Base-by-base conservation (phyloP, 2,888 invertebrate species). In the Drosophila putrida region DNA sequence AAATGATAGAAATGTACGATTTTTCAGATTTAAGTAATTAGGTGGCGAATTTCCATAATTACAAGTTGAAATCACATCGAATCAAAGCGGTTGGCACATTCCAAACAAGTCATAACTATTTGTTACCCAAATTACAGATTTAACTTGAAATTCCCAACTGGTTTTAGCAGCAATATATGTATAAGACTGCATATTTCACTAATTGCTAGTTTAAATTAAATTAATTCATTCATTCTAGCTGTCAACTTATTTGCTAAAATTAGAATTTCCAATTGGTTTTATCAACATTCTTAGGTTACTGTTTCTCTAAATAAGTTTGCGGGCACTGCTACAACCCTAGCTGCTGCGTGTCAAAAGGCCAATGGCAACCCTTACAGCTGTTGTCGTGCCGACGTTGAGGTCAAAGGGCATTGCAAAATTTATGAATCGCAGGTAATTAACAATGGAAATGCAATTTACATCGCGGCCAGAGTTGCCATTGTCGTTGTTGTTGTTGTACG, bases 401-500 rank as follows among this genome's bases (percentile, higher is more conserved):
- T 76, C 65, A 78, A 75, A 75, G 63, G 61, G 62, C 65, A 64
- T 70, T 85, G 75, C 55, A 71, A 81, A 87, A 78, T 85, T 85
- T 78, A 83, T 79, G 73, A 79, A 87, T 80, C 71, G 77, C 86
- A 72, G 77, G 79, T 89, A 90, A 90, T 90, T 89, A 90, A 90
- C 89, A 90, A 82, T 88, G 81, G 77, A 81, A 89, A 79, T 88
- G 86, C 84, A 90, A 90, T 90, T 90, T 88, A 76, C 78, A 73
- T 64, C 64, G 79, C 77, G 59, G 41, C 77, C 71, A 62, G 69
- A 50, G 67, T 67, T 70, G 63, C 58, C 69, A 66, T 77, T 88
- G 88, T 71, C 64, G 39, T 68, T 38, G 33, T 55, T 61, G 57
- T 51, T 6, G 31, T 31, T 47, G 68, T 25, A 59, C 20, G 50